Conservation (phyloP, 2,113 vertebrate species). For the Lepus europaeus region DNA sequence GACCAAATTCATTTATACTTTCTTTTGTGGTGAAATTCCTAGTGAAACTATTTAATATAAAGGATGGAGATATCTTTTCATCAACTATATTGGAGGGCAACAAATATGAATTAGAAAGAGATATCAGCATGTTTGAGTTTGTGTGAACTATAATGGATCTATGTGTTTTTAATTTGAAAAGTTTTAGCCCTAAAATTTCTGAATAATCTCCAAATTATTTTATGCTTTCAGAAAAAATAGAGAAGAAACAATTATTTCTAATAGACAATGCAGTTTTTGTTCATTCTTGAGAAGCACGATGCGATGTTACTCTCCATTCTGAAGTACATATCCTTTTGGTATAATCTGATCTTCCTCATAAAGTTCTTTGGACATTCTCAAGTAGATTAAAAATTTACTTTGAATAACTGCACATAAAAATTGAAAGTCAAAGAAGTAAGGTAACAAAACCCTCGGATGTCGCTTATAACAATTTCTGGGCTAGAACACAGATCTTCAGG, state of each 20-base stretch:
- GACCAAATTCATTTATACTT: background rate
- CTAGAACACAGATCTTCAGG: background rate
- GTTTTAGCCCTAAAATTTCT: background rate
- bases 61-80: background rate
- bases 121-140: background rate
- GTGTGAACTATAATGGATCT: background rate
- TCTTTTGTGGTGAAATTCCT: background rate
- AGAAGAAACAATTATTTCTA: conserved; percentile 22
- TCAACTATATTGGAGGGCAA: background rate
- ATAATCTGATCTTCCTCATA: background rate
- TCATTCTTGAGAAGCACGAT: background rate
- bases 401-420: background rate
- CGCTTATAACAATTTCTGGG: background rate
- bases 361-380: conserved; percentile 9
- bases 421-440: background rate
- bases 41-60: background rate
- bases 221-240: background rate
- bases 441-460: background rate
- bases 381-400: background rate
- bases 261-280: background rate
- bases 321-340: background rate
- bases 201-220: conserved; percentile 34
- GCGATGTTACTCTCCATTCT: background rate
- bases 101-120: background rate
- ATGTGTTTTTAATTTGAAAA: background rate